Base-by-base conservation (phyloP, 1,140 invertebrate species). In the Zaprionus africanus region DNA sequence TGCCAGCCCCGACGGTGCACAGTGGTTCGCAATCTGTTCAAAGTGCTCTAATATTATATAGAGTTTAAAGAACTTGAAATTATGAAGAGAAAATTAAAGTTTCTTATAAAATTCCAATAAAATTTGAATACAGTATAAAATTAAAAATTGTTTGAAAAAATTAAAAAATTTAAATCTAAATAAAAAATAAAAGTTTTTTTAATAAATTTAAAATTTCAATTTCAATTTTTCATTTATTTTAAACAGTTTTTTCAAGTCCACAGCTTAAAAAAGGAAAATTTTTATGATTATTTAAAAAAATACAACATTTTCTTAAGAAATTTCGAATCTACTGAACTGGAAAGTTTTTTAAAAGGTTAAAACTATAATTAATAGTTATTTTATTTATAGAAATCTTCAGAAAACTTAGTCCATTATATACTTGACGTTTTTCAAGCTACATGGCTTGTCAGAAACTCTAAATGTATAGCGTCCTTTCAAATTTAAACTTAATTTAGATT, bases 1-100 rank as follows among this genome's bases (percentile, higher is more conserved):
- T 31, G 41, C 17, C 56, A 49, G 46, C 19, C 15, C 49, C 13
- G 36, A 46, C 38, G 28, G 19, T 53, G 38, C 65, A 75, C 65
- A 72, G 62, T 71, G 57, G 6, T n/a, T 11, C 41, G 9, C 31
- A 67, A 26, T n/a, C 19, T 7, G 28, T 36, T n/a, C 31, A 1
- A 24, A 61, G 4, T 24, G 19, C 7, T 24, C 13, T 9, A 28
- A 60, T 38, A 0, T 13, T 58, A 19, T 4, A 6, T 15, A 58
- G 38, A 5, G 13, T 0, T 11, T 36, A 4, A 34, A 36, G 54
- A 34, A 11, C 7, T 56, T 34, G n/a, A 5, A 31, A 9, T 34
- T 7, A 9, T 43, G n/a, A 2, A 11, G 31, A 34, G 9, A 3
- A 34, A 2, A 34, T 34, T 34, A 4, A 34, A 34, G 4, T 34